These are phyloP conservation scores for Zaprionus bogoriensis DNA, from an alignment of 2,888 invertebrate genomes.

Conservation along the genomic window DNA sequence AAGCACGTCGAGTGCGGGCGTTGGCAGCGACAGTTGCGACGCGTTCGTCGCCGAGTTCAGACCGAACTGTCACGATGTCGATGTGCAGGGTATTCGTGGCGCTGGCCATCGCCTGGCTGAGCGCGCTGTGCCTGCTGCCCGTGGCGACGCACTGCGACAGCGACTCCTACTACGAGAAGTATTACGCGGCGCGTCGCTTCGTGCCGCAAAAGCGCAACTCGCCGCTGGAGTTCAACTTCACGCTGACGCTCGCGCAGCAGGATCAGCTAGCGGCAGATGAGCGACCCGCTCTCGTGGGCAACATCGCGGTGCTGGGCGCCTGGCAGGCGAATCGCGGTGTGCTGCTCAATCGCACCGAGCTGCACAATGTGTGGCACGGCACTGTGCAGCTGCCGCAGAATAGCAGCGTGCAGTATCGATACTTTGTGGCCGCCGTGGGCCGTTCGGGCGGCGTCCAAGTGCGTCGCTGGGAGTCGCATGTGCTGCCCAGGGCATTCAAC, in stretches of 20 bases:
- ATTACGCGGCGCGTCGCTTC: constrained; percentile 75
- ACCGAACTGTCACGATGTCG: constrained; percentile 24
- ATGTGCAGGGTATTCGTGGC: constrained; percentile 36
- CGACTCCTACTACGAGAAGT: constrained; percentile 79
- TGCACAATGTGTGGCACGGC: constrained; percentile 85
- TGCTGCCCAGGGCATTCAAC: constrained; percentile 85
- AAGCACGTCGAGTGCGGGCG: background rate
- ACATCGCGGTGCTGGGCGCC: constrained; percentile 86
- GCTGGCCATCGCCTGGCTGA: constrained; percentile 60
- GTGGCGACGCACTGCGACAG: constrained; percentile 72
- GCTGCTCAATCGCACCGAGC: constrained; percentile 84
- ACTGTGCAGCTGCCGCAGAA: constrained; percentile 87
- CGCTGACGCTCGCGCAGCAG: constrained; percentile 60
- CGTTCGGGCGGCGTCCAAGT: constrained; percentile 84
- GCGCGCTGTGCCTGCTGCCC: constrained; percentile 69
- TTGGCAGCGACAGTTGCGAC: constrained; percentile 42
- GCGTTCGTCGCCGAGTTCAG: constrained; percentile 41
- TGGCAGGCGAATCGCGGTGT: constrained; percentile 88
- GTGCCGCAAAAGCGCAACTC: constrained; percentile 68
- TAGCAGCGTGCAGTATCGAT: constrained; percentile 86
- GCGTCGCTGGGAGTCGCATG: constrained; percentile 91
- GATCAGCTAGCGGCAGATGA: constrained; percentile 85
- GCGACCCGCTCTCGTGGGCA: constrained; percentile 88
- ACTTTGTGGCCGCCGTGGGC: constrained; percentile 88
- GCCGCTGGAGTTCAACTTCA: constrained; percentile 65